A percentile compares a stretch with the other conserved stretches of the same genome.
These are phyloP conservation scores for Polypterus bichir DNA, from an alignment of 2,113 vertebrate species.

Conservation along the genomic window DNA sequence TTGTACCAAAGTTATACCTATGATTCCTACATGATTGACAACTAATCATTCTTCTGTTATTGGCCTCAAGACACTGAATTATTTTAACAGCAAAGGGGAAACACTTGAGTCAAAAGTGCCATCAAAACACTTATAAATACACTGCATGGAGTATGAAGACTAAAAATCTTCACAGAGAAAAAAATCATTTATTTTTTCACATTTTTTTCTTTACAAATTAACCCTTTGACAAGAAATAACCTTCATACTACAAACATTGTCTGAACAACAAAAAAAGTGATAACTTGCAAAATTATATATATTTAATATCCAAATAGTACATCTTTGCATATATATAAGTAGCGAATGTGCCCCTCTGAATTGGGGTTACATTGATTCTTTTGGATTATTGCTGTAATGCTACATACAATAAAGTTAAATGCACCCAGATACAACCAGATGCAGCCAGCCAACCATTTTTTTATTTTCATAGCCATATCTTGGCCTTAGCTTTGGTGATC, in stretches of 20 bases:
- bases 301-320: conserved; percentile 83
- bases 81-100: too few species aligned
- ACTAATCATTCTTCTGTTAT: too few species aligned
- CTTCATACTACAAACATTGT: conserved; percentile 66
- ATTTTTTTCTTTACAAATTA: conserved; percentile 67
- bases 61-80: too few species aligned
- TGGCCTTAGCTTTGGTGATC: too few species aligned
- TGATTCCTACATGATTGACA: too few species aligned
- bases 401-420: conserved; percentile 27
- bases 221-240: conserved; percentile 59
- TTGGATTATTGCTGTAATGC: conserved; percentile 41
- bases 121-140: too few species aligned
- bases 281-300: conserved; percentile 91
- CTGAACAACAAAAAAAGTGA: conserved; percentile 54
- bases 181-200: conserved; percentile 88
- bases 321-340: conserved; percentile 77
- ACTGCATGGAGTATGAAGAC: too few species aligned
- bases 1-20: too few species aligned
- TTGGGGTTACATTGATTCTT: conserved; percentile 36
- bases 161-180: conserved; percentile 19
- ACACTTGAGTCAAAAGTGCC: too few species aligned
- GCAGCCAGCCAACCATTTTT: too few species aligned
- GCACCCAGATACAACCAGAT: too few species aligned
- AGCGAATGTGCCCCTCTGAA: conserved; percentile 58
- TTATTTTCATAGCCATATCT: too few species aligned